Conservation (phyloP, 2,888 invertebrate species). For the Mesorhabditis spiculigera region DNA sequence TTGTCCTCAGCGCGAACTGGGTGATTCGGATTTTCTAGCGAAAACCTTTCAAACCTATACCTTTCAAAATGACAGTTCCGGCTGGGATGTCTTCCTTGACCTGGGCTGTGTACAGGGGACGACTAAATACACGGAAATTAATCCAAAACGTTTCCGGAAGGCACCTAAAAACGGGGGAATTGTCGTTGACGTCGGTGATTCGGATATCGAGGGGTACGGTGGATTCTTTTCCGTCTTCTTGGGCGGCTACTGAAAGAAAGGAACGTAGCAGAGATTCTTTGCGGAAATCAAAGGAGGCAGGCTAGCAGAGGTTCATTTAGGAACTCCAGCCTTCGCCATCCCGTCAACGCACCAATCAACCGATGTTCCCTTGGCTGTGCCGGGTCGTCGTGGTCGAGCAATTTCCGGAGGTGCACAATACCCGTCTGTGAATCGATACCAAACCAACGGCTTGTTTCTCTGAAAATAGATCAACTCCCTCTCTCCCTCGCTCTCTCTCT, state of each 20-base stretch:
- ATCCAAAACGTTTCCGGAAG: not conserved
- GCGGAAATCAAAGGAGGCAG: slow-evolving; percentile 15
- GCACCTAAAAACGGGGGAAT: slow-evolving; percentile 39
- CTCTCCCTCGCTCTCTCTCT: slow-evolving; percentile 10
- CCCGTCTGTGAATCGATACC: slow-evolving; percentile 85
- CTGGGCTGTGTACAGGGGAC: slow-evolving; percentile 93
- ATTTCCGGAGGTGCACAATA: slow-evolving; percentile 89
- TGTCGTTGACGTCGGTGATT: slow-evolving; percentile 52
- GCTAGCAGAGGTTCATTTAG: too few relatives aligned
- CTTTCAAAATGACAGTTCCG: slow-evolving; percentile 86
- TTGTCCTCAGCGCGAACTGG: slow-evolving; percentile 48
- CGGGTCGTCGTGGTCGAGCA: slow-evolving; percentile 92
- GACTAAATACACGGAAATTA: slow-evolving; percentile 35
- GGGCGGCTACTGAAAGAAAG: slow-evolving; percentile 72
- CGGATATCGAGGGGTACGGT: slow-evolving; percentile 37
- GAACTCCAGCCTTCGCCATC: not conserved
- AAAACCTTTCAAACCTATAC: slow-evolving; percentile 15
- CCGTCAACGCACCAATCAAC: slow-evolving; percentile 63
- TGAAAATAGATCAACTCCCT: slow-evolving; percentile 23
- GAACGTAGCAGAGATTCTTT: too few relatives aligned
- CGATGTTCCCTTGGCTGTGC: slow-evolving; percentile 89
- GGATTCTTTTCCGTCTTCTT: slow-evolving; percentile 85
- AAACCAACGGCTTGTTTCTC: slow-evolving; percentile 67
- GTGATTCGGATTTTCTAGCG: not conserved
- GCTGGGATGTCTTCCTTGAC: slow-evolving; percentile 89